phyloP scores from a whole-genome alignment of 2,888 invertebrate genomes.

The Cactoblastis cactorum region DNA sequence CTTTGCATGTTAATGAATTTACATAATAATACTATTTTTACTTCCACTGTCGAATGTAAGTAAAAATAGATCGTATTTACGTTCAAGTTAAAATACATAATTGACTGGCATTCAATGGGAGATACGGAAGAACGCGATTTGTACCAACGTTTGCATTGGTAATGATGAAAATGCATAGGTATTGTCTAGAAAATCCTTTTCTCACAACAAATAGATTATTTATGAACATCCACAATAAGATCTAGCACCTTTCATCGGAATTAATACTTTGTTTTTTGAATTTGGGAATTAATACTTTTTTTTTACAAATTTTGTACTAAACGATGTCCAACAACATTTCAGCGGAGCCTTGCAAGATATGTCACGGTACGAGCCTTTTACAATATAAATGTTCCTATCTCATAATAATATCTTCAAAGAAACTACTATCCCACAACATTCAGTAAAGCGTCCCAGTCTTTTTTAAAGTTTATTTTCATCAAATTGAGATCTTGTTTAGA shows the following conservation, averaged over 20 bases:
- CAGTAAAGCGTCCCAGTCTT: conserved; percentile 80
- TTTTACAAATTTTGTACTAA: conserved; percentile 73
- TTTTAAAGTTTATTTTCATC: conserved; percentile 78
- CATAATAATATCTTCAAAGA: conserved; percentile 76
- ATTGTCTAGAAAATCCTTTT: conserved; percentile 6
- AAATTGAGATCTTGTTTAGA: conserved; percentile 79
- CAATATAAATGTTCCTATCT: conserved; percentile 74
- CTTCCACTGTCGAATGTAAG: neutral
- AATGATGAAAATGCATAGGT: conserved; percentile 14
- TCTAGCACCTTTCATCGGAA: conserved; percentile 59
- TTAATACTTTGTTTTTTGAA: conserved; percentile 74
- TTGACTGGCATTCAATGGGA: conserved; percentile 51
- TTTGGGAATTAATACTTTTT: conserved; percentile 76
- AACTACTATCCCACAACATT: conserved; percentile 78
- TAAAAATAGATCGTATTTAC: neutral
- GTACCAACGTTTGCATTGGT: conserved; percentile 39
- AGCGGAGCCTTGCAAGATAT: conserved; percentile 48
- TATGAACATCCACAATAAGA: conserved; percentile 41
- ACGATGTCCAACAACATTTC: conserved; percentile 50
- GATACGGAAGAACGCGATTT: conserved; percentile 66
- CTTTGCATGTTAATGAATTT: neutral
- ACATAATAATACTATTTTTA: neutral
- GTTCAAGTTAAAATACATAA: conserved; percentile 33
- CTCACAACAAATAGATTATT: conserved; percentile 26
- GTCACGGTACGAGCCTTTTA: conserved; percentile 42